Evolutionary conservation across 2,113 vertebrate genomes (phyloP).

Genomic region (Myotis lucifugus): DNA sequence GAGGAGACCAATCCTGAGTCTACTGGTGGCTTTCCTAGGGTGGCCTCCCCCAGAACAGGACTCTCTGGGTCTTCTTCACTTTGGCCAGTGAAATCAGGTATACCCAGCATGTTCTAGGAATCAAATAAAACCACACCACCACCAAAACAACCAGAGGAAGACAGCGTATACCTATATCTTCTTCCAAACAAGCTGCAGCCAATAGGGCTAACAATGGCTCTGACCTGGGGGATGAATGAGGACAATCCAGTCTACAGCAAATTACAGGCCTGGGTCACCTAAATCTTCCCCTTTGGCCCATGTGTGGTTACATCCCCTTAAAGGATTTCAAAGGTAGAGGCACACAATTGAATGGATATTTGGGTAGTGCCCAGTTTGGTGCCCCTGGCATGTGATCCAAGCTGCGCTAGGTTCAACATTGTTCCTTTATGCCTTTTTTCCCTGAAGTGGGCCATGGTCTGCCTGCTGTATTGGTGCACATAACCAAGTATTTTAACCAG

Average conservation of each 20-base stretch:
- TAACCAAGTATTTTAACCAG: background rate
- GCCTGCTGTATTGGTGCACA: background rate
- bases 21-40: conserved; percentile 21
- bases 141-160: conserved; percentile 43
- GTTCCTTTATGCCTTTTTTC: background rate
- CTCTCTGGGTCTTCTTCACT: background rate
- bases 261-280: background rate
- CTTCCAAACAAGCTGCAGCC: conserved; percentile 11
- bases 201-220: background rate
- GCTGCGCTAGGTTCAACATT: background rate
- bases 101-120: background rate
- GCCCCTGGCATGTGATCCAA: background rate
- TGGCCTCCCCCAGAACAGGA: background rate
- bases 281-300: background rate
- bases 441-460: background rate
- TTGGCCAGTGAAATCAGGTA: background rate
- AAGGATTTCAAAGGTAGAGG: conserved; percentile 42
- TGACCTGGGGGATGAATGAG: background rate
- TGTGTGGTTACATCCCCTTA: background rate
- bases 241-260: background rate
- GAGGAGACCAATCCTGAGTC: background rate
- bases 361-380: background rate
- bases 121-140: background rate
- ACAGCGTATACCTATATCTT: background rate
- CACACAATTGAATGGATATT: background rate